Base-by-base conservation (phyloP, 2,113 vertebrate genomes). In the Crotalus viridis region DNA sequence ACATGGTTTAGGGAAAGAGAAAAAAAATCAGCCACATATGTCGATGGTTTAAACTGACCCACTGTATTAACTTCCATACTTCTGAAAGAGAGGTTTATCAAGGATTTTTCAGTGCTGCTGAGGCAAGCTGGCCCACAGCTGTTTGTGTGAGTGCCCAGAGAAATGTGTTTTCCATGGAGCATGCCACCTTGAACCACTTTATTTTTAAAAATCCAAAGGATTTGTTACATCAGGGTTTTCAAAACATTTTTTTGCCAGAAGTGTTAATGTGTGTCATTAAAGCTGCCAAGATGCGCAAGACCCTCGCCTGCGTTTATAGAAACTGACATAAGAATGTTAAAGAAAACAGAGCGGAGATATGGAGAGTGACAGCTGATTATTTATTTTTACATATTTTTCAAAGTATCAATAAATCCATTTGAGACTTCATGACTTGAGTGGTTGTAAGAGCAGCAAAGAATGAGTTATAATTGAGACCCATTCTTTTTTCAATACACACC, bases 41-140 rank as follows among this genome's bases (percentile, higher is more conserved):
- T 88, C 95, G 95, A 95, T 93, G 94, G 93, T 96, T 94, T 96
- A 93, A 93, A 95, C 95, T 96, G 94, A 97, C 97, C 97, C 95
- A 93, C 21, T 95, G 0, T 91, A 96, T 97, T 97, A 97, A 96
- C 91, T 96, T 97, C 28, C 19, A 96, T 52, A 90, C 91, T 94
- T 95, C 89, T 93, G 57, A 95, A 91, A 96, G 92, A 92, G 89
- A 87, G 94, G 94, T 96, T 94, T 91, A 93, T 87, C 90, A 85
- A 48, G 21, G 91, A 57, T n/a, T 94, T 95, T 95, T 46, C 22
- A 10, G 90, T 0, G 87, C n/a, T 85, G 52, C 69, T 57, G 43
- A 86, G 90, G 4, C 43, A 90, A 64, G 88, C 91, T 33, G 0
- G 92, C 22, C 94, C 95, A 61, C 94, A 96, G 95, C 94, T 97